phyloP scores from a whole-genome alignment of 2,888 invertebrate genomes.

The Patella caerulea region DNA sequence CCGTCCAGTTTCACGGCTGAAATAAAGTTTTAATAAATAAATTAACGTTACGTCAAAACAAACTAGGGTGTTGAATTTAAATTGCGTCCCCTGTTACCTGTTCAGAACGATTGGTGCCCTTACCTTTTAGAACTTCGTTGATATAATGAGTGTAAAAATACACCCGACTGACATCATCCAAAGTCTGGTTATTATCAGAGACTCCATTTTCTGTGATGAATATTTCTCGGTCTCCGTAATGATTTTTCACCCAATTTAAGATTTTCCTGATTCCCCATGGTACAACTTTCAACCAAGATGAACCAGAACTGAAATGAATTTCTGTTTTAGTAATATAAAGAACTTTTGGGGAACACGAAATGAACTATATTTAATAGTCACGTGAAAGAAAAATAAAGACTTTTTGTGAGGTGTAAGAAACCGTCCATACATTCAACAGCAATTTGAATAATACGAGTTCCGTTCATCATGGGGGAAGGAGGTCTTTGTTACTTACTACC shows the following conservation, averaged over 20 bases:
- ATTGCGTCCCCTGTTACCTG: no score
- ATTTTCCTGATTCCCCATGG: slow-evolving; percentile 56
- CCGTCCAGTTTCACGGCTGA: slow-evolving; percentile 56
- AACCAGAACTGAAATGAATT: slow-evolving; percentile 34
- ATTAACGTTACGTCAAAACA: no score
- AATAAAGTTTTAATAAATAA: slow-evolving; percentile 14
- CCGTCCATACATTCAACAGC: no score
- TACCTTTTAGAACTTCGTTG: slow-evolving; percentile 65
- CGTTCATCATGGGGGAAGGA: no score
- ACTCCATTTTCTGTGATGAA: slow-evolving; percentile 64
- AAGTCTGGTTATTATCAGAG: slow-evolving; percentile 45
- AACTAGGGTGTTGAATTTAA: no score
- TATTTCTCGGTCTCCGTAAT: slow-evolving; percentile 51
- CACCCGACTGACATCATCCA: slow-evolving; percentile 52
- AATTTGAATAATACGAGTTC: no score
- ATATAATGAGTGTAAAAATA: slow-evolving; percentile 55
- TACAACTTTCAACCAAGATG: slow-evolving; percentile 51
- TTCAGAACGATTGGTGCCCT: background rate
- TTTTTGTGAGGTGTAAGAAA: no score
- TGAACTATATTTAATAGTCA: no score
- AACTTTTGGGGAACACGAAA: no score
- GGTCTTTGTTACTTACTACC: no score
- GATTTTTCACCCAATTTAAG: slow-evolving; percentile 52
- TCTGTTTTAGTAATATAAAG: no score
- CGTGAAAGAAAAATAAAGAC: no score